Evolutionary conservation across 1,140 invertebrate genomes (phyloP).

Genomic region (Leptinotarsa undecemlineata): DNA sequence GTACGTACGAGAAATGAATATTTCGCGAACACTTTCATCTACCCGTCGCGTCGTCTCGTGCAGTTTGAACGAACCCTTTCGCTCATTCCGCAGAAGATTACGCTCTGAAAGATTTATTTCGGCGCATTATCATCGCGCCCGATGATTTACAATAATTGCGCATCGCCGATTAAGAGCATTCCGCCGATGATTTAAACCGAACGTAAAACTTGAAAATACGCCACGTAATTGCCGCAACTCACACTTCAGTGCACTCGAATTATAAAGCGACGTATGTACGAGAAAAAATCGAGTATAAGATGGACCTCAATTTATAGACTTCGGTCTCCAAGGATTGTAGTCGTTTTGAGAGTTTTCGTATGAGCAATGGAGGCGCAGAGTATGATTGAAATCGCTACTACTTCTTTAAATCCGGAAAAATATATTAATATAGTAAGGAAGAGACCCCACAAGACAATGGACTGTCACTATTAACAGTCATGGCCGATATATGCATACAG

Average conservation of each 20-base stretch:
- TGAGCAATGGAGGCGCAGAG: too few species aligned
- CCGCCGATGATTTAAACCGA: slow-evolving; percentile 12
- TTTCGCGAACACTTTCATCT: too few species aligned
- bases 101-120: slow-evolving; percentile 13
- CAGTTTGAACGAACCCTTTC: background rate
- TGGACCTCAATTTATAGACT: background rate
- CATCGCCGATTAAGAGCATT: slow-evolving; percentile 20
- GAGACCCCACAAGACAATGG: too few species aligned
- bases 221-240: slow-evolving; percentile 8
- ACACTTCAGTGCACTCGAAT: background rate
- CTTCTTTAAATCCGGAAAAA: too few species aligned
- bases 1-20: too few species aligned
- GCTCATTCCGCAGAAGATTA: slow-evolving; percentile 10
- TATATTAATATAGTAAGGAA: too few species aligned
- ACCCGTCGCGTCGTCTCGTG: too few species aligned
- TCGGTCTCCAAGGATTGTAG: too few species aligned
- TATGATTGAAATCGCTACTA: too few species aligned
- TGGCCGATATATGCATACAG: too few species aligned
- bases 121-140: slow-evolving; percentile 1
- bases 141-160: slow-evolving; percentile 20
- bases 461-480: too few species aligned
- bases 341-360: too few species aligned
- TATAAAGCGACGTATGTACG: background rate
- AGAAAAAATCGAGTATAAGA: background rate
- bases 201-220: slow-evolving; percentile 18